Conservation (phyloP, 2,113 vertebrate species). For the Xenus cinereus region DNA sequence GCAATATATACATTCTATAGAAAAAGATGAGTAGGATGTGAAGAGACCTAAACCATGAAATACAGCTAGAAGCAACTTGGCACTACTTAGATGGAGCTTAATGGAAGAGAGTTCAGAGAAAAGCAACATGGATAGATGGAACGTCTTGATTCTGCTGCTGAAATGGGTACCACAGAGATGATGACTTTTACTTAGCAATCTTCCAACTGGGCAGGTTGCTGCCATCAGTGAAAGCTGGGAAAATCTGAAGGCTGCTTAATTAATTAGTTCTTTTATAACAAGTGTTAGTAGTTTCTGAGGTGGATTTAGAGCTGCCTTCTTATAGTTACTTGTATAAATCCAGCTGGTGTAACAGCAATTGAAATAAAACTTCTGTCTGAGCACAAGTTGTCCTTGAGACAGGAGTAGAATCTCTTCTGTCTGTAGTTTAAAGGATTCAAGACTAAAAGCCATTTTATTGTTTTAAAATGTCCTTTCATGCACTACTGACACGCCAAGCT, state of each 20-base stretch:
- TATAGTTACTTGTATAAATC: not conserved
- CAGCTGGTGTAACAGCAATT: not conserved
- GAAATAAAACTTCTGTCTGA: not conserved
- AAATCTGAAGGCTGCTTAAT: not conserved
- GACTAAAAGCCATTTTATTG: not conserved
- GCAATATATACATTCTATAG: not conserved
- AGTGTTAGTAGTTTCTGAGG: not conserved
- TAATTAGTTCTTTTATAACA: not conserved
- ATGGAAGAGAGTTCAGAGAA: not conserved
- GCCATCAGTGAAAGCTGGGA: not conserved
- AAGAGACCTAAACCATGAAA: not conserved
- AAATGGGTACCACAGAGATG: not conserved
- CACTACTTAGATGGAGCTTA: not conserved
- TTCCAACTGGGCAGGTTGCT: not conserved
- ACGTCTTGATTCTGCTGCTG: not conserved
- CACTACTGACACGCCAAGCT: not conserved
- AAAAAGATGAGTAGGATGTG: not conserved
- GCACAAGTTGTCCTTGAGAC: not conserved
- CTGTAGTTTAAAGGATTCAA: not conserved
- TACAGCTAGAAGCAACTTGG: not conserved
- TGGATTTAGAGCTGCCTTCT: not conserved
- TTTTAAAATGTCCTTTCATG: not conserved
- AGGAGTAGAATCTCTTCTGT: not conserved
- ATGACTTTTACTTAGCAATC: not conserved
- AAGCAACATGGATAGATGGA: rapidly evolving